A percentile compares a stretch with the other conserved stretches of the same genome.
These are phyloP conservation scores for Epistrophe eligans DNA, from an alignment of 2,888 invertebrate species.

Conservation along the genomic window DNA sequence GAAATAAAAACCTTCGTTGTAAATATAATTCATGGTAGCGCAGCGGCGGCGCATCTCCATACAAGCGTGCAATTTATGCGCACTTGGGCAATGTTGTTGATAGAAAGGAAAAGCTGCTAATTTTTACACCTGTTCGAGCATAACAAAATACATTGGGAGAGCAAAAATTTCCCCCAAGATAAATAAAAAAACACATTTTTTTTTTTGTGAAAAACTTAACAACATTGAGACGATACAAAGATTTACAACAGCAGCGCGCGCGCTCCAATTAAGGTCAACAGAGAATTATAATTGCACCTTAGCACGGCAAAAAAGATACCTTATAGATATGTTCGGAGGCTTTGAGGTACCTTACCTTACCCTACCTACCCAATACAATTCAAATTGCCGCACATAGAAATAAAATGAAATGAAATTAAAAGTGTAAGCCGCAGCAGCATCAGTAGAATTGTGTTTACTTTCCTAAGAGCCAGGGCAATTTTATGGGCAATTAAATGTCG, in stretches of 20 bases:
- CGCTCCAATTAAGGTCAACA: conserved; percentile 73
- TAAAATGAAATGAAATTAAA: conserved; percentile 54
- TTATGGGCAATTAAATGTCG: conserved; percentile 58
- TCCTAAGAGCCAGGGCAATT: conserved; percentile 24
- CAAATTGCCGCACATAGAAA: conserved; percentile 24
- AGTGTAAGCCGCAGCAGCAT: conserved; percentile 45
- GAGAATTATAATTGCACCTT: conserved; percentile 51
- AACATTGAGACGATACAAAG: conserved; percentile 30
- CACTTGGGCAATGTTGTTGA: conserved; percentile 19
- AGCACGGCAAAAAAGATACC: conserved; percentile 24
- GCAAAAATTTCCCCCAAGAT: conserved; percentile 35
- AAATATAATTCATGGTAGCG: conserved; percentile 18
- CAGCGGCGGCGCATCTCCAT: conserved; percentile 23
- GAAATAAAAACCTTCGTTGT: conserved; percentile 18
- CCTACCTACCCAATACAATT: conserved; percentile 5
- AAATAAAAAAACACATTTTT: conserved; percentile 22
- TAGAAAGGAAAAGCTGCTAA: conserved; percentile 65
- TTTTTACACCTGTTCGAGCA: conserved; percentile 64
- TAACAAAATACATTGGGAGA: conserved; percentile 23
- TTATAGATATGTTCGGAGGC: not conserved
- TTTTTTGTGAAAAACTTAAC: conserved; percentile 53
- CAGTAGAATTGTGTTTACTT: conserved; percentile 25
- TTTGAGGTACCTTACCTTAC: not conserved
- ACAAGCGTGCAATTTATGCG: conserved; percentile 45
- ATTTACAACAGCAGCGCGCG: conserved; percentile 30